A percentile compares a stretch with the other conserved stretches of the same genome.
These are phyloP conservation scores for Chaetophractus vellerosus DNA, from an alignment of 2,797 vertebrate genomes.

Conservation along the genomic window DNA sequence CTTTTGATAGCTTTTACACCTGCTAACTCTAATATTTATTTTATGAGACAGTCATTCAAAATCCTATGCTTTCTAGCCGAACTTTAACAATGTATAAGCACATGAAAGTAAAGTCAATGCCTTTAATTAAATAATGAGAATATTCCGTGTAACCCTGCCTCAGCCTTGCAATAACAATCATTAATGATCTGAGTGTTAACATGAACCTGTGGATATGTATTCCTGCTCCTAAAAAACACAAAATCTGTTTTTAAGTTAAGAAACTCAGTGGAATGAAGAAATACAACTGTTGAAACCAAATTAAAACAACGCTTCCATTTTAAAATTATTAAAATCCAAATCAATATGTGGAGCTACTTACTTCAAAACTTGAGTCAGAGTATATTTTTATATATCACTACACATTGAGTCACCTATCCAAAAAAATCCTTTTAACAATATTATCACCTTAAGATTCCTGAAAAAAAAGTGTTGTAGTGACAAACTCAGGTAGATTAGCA, in stretches of 20 bases:
- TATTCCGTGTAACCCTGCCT: conserved; percentile 19
- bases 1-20: no score
- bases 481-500: not conserved
- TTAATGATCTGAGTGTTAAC: conserved; percentile 20
- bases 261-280: not conserved
- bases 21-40: not conserved
- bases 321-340: not conserved
- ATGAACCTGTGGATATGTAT: not conserved
- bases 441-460: not conserved
- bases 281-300: not conserved
- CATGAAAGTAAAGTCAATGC: not conserved
- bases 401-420: not conserved
- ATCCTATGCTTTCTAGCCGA: not conserved
- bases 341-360: not conserved
- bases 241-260: not conserved
- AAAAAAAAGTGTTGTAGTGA: not conserved
- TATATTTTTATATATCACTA: not conserved
- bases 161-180: not conserved
- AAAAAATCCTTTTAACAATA: not conserved
- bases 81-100: not conserved
- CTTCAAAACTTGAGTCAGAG: not conserved
- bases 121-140: not conserved
- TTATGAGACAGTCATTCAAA: not conserved
- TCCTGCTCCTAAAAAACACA: not conserved
- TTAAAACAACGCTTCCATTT: not conserved